Evolutionary conservation across 2,888 invertebrate species (phyloP), one percentile per base, ranked within the genome.

Genomic region (Thecophora atra): DNA sequence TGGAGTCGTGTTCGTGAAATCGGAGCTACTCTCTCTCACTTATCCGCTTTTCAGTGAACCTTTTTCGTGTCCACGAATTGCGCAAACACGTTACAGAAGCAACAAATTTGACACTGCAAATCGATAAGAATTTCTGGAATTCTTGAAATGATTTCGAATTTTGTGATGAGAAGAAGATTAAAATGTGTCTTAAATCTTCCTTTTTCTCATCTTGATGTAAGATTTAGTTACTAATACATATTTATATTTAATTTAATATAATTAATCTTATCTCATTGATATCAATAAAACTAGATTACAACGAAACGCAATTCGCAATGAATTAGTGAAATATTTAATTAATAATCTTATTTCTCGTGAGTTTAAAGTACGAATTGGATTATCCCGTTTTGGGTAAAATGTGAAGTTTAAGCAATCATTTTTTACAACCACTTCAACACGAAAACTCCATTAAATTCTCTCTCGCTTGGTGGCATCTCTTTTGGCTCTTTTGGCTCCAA

Each of bases 391-490:
- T 37, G 6, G 58, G 28, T 13, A 4, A 21, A 17, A 21, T 54
- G 56, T 56, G 24, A 58, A 26, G 63, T 13, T 13, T 13, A 15
- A 44, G 42, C 21, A 44, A 44, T 24, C n/a, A 47, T 24, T 64
- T 44, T 65, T 65, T 52, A n/a, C 52, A 30, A 30, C 37, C 37
- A 65, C 52, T 65, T 52, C 17, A n/a, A n/a, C n/a, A 0, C 65
- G 47, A n/a, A 26, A 51, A 51, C 51, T 68, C 58, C 58, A 68
- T 58, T 44, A 68, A 58, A 26, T 42, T 44, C 8, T 17, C 56
- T 13, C 58, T 24, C 68, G 26, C 17, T 68, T 56, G 26, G 67
- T 67, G 67, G 67, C 67, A 67, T 54, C 54, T 15, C 28, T 30
- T n/a, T 17, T 37, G 13, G 17, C 13, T 56, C 24, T 28, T 17